Evolutionary conservation across 2,113 vertebrate species (phyloP).

Genomic region (Pseudorectes ferrugineus): DNA sequence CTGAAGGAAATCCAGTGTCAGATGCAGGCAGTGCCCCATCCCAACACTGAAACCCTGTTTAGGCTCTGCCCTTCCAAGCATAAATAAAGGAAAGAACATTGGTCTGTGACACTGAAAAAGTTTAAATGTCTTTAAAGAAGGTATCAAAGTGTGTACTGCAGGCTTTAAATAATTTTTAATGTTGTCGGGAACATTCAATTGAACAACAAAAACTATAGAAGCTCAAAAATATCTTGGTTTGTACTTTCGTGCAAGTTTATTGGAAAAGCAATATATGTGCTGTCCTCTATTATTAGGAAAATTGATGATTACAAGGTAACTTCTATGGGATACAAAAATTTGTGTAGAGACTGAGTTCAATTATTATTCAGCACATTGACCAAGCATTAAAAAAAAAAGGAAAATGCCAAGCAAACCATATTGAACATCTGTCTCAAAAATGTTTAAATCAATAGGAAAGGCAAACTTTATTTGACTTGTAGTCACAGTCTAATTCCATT

Average conservation of each 20-base stretch:
- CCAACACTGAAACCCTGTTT: not conserved
- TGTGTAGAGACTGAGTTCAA: slow-evolving; percentile 8
- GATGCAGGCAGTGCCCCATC: not conserved
- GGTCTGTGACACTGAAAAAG: not conserved
- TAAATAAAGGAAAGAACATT: not conserved
- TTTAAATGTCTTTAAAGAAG: not conserved
- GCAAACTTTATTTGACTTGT: slow-evolving; percentile 74
- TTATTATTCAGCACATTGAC: slow-evolving; percentile 64
- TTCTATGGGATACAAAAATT: slow-evolving; percentile 1
- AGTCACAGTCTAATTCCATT: slow-evolving; percentile 72
- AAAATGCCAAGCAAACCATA: slow-evolving; percentile 62
- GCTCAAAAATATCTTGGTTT: not conserved
- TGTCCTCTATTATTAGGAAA: slow-evolving; percentile 25
- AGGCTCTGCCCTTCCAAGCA: not conserved
- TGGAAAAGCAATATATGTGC: slow-evolving; percentile 19
- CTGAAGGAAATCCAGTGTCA: not conserved
- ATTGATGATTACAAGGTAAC: slow-evolving; percentile 49
- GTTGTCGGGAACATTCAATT: not conserved
- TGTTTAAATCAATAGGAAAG: slow-evolving; percentile 72
- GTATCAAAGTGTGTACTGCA: not conserved
- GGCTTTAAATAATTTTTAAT: not conserved
- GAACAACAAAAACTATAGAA: not conserved
- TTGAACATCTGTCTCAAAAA: slow-evolving; percentile 75
- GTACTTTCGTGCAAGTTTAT: not conserved
- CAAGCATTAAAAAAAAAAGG: slow-evolving; percentile 20